phyloP scores from a whole-genome alignment of 2,797 vertebrate species.

The Luscinia megarhynchos region DNA sequence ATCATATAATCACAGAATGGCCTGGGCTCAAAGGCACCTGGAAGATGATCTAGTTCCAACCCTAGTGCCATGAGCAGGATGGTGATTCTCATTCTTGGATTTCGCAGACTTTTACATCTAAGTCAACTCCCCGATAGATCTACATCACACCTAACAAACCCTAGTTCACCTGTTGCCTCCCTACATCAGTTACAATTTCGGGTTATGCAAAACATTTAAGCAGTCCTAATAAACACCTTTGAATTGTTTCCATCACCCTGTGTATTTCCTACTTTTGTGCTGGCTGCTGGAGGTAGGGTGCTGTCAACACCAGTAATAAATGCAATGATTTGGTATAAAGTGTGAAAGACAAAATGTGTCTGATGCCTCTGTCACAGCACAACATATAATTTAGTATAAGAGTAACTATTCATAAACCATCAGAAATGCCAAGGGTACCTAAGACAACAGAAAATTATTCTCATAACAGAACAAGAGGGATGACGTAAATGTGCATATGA shows the following conservation, averaged over 20 bases:
- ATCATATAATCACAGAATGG: neutral
- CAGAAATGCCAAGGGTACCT: neutral
- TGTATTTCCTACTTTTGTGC: neutral
- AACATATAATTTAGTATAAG: neutral
- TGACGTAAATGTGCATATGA: neutral
- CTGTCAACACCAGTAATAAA: neutral
- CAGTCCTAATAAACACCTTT: neutral
- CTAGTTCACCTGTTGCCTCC: neutral
- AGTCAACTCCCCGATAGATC: neutral
- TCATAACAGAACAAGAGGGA: neutral
- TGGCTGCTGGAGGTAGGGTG: neutral
- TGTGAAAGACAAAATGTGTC: neutral
- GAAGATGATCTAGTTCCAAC: neutral
- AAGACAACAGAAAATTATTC: neutral
- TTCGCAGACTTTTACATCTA: neutral
- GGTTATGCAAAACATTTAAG: neutral
- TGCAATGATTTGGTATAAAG: rapidly evolving
- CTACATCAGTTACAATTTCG: neutral
- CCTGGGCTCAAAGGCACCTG: neutral
- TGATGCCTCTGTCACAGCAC: neutral
- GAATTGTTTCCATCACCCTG: neutral
- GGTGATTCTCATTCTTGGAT: neutral
- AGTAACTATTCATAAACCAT: neutral
- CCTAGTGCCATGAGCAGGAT: neutral
- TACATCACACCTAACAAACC: neutral